phyloP scores from a whole-genome alignment of 1,140 invertebrate genomes.

The Polyergus mexicanus region DNA sequence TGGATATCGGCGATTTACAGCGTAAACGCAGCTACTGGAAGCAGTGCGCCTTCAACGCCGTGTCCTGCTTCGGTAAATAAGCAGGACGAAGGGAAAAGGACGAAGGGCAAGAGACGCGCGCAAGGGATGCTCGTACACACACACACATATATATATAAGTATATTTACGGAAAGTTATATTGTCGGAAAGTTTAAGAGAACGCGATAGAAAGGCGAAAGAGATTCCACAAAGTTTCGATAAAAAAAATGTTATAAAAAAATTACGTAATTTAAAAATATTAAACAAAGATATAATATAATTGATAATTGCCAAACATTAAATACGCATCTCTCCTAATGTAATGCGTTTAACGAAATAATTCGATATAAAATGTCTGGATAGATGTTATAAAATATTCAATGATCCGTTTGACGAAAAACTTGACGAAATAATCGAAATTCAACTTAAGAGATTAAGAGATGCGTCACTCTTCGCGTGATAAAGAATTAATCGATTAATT shows the following conservation, averaged over 20 bases:
- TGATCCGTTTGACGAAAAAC: background rate
- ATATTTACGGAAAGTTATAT: background rate
- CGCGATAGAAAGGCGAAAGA: background rate
- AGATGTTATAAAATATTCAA: background rate
- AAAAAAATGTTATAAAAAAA: background rate
- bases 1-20: constrained; percentile 87
- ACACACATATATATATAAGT: background rate
- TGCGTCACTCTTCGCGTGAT: background rate
- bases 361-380: background rate
- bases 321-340: background rate
- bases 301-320: too few species aligned
- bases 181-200: constrained; percentile 12
- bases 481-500: too few species aligned
- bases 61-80: constrained; percentile 89
- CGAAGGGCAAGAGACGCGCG: background rate
- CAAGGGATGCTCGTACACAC: too few species aligned
- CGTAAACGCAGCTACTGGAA: constrained; percentile 89
- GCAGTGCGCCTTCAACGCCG: constrained; percentile 90
- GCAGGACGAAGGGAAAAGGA: background rate
- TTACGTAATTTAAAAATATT: too few species aligned
- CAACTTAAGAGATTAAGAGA: background rate
- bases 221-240: background rate
- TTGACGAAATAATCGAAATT: background rate
- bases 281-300: too few species aligned
- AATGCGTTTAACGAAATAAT: constrained; percentile 6